Percentiles rank a stretch among this genome's conserved stretches.
Evolutionary conservation across 2,113 vertebrate genomes (phyloP).

Genomic region (Cyanoramphus novaezelandiae): DNA sequence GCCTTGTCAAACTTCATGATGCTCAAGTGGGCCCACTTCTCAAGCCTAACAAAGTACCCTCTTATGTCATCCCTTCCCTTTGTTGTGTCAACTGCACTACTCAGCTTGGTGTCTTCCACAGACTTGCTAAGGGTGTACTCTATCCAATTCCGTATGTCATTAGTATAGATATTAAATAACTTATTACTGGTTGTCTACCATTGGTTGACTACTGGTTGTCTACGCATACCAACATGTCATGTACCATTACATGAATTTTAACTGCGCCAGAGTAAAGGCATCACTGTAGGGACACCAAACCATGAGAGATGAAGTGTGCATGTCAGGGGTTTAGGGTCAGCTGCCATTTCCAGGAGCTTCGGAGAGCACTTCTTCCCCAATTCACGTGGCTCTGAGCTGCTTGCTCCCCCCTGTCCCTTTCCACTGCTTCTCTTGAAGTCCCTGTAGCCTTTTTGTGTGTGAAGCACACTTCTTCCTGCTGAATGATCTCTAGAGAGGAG

Average conservation of each 20-base stretch:
- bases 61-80: background rate
- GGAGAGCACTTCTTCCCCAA: fast-evolving
- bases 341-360: background rate
- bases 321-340: background rate
- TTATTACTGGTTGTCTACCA: background rate
- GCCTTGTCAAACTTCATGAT: background rate
- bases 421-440: background rate
- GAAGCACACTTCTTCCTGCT: background rate
- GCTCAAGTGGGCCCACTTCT: background rate
- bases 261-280: background rate
- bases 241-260: background rate
- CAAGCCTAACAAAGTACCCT: background rate
- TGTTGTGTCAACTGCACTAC: background rate
- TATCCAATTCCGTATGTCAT: background rate
- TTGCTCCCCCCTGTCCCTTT: background rate
- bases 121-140: background rate
- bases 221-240: fast-evolving
- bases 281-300: background rate
- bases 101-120: background rate
- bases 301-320: background rate
- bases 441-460: background rate
- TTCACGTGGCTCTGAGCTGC: background rate
- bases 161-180: background rate
- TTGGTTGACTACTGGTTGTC: background rate
- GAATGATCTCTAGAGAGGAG: background rate